Percentiles rank a stretch among this genome's conserved stretches.
Conservation (phyloP, 2,888 invertebrate species). For the Aleiodes testaceus region DNA sequence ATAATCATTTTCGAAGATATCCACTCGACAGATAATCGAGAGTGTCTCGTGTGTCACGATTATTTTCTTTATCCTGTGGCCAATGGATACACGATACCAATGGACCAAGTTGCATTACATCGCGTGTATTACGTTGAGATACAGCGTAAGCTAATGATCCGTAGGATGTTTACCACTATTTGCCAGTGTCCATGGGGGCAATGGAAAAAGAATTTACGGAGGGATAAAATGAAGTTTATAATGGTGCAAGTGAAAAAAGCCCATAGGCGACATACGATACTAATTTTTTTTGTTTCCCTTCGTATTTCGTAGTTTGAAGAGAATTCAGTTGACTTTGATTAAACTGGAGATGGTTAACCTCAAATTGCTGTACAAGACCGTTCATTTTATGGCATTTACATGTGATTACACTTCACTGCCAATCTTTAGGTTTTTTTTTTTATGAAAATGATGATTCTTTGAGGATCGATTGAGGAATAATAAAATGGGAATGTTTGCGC, state of each 20-base stretch:
- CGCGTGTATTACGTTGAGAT: conserved; percentile 58
- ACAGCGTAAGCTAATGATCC: conserved; percentile 68
- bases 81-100: conserved; percentile 65
- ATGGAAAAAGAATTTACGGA: conserved; percentile 10
- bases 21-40: conserved; percentile 51
- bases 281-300: conserved; percentile 45
- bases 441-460: conserved; percentile 11
- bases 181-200: background rate
- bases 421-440: background rate
- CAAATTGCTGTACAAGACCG: background rate
- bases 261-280: conserved; percentile 44
- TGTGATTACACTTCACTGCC: conserved; percentile 25
- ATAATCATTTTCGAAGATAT: conserved; percentile 27
- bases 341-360: background rate
- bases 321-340: conserved; percentile 12
- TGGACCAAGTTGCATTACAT: conserved; percentile 56
- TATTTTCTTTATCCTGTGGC: conserved; percentile 47
- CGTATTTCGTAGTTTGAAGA: conserved; percentile 41
- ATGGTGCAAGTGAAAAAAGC: background rate
- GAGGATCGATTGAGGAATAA: conserved; percentile 18
- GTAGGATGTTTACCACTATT: conserved; percentile 55
- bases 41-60: conserved; percentile 69
- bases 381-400: conserved; percentile 16
- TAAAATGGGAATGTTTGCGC: conserved; percentile 49
- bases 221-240: conserved; percentile 26